Evolutionary conservation across 2,888 invertebrate genomes (phyloP), one percentile per base, ranked within the genome.

Genomic region (Lutraria lutraria): DNA sequence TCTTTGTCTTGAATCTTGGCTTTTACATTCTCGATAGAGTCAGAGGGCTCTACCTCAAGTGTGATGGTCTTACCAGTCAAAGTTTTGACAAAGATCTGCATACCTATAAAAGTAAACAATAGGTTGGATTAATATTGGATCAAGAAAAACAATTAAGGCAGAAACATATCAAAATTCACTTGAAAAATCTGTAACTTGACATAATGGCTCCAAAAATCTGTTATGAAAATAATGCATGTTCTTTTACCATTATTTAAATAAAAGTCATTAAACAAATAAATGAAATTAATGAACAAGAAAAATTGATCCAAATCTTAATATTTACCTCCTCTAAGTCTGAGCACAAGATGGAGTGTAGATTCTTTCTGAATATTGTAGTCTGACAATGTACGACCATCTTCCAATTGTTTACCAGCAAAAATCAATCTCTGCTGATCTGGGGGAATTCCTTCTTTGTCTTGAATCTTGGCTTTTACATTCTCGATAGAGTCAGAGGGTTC

Each of bases 281-380:
- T 43, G 43, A 43, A 43, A 43, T n/a, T 43, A 43, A 43, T 43
- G 43, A 43, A 43, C 43, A 4, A 4, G 43, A 4, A 8, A 2
- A 43, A 43, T 4, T 43, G 43, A 8, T 8, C 8, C 43, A 43
- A 43, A 43, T 43, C 8, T 43, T 2, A 21, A 4, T 31, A n/a
- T 13, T 68, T 83, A 83, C 87, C 87, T 82, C 87, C 87, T 72
- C 87, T 68, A 8, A 87, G 76, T 82, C 87, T 82, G n/a, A 87
- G 82, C n/a, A 87, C 87, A 81, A 87, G 87, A 82, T 87, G 87
- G 76, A 87, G 87, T 56, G 87, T 87, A 34, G 87, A 87, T 31
- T 99, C 98, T 96, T 99, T 99, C 97, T 99, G 99, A 96, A 99
- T 99, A 97, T 99, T 99, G 97, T 99, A 99, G 96, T 99, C 99